These are phyloP conservation scores for Epizoanthus ramosus DNA, from an alignment of 92 coral and sea anemone species.

Conservation along the genomic window DNA sequence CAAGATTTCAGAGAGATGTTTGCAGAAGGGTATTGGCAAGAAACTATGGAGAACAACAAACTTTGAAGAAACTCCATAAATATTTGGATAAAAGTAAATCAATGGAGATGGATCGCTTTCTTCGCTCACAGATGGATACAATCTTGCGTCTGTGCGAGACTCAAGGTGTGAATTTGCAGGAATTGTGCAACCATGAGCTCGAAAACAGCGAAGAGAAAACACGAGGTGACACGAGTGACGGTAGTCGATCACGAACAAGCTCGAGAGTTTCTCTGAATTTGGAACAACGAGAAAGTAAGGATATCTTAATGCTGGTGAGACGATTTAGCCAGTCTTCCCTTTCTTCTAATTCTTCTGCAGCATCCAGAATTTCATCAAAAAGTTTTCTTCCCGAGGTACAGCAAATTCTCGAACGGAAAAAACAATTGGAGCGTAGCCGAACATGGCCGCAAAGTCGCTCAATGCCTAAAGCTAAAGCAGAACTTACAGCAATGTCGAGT, in stretches of 20 bases:
- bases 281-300: conserved; percentile 7
- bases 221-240: not conserved
- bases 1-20: conserved; percentile 22
- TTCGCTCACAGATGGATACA: conserved; percentile 39
- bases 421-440: conserved; percentile 31
- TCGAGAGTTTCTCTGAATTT: not conserved
- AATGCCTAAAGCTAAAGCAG: not conserved
- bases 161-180: conserved; percentile 37
- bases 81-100: conserved; percentile 41
- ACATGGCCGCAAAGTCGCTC: conserved; percentile 34
- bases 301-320: conserved; percentile 35
- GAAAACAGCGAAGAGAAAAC: conserved; percentile 9
- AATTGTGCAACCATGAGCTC: conserved; percentile 21
- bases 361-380: conserved; percentile 15
- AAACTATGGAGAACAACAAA: conserved; percentile 27
- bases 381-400: conserved; percentile 31
- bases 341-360: conserved; percentile 4
- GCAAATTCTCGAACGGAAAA: conserved; percentile 37
- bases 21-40: conserved; percentile 14
- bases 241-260: not conserved
- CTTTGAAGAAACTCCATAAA: conserved; percentile 23
- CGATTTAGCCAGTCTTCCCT: conserved; percentile 30
- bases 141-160: conserved; percentile 33
- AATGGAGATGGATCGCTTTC: conserved; percentile 11
- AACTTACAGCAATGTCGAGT: not conserved